phyloP scores from a whole-genome alignment of 2,113 vertebrate genomes.

The Neotragus moschatus region DNA sequence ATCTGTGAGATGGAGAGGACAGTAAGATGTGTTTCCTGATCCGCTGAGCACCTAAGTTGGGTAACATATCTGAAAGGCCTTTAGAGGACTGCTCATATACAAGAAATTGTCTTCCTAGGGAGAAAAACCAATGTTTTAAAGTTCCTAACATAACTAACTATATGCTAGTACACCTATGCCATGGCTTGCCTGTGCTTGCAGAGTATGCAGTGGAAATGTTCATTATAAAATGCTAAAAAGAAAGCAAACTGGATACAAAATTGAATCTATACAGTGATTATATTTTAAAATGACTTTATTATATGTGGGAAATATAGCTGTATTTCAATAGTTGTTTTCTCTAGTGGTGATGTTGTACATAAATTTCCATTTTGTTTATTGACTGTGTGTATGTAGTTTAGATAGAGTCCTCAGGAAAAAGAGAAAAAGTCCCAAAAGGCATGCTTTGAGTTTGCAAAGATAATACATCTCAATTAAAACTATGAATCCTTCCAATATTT shows the following conservation, averaged over 20 bases:
- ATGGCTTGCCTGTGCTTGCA: background rate
- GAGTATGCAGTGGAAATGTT: background rate
- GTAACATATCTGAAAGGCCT: background rate
- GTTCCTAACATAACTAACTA: background rate
- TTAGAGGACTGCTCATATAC: background rate
- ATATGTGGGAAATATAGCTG: background rate
- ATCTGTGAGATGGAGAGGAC: background rate
- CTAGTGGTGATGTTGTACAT: background rate
- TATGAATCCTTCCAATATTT: slow-evolving; percentile 52
- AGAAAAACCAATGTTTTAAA: background rate
- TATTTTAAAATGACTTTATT: background rate
- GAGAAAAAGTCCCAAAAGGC: background rate
- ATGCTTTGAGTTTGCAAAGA: slow-evolving; percentile 8
- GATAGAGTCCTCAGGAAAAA: background rate
- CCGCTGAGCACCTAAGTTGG: background rate
- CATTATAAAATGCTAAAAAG: background rate
- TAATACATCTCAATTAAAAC: slow-evolving; percentile 30
- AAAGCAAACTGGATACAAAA: background rate
- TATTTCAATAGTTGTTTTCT: background rate
- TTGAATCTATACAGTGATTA: background rate
- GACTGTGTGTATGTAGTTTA: background rate
- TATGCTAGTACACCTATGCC: background rate
- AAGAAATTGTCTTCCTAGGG: background rate
- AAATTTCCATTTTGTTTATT: background rate
- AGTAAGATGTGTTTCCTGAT: background rate